Evolutionary conservation across 2,888 invertebrate species (phyloP), one percentile per base, ranked within the genome.

Genomic region (Cyclophora punctaria): DNA sequence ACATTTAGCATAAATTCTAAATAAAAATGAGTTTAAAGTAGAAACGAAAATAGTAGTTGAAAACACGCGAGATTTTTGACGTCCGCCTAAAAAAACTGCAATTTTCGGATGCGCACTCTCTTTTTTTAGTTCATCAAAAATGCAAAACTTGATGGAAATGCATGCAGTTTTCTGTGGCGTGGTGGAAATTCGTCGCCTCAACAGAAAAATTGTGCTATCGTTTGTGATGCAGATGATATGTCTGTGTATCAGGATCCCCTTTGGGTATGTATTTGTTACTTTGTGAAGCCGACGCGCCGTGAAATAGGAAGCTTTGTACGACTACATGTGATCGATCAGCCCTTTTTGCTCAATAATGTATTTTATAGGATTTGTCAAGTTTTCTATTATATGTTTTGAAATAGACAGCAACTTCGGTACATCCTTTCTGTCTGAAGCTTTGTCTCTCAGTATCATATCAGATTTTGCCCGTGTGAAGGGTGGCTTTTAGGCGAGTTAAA

Each of bases 101-200:
- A 61, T 70, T 69, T 68, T 58, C 61, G 52, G 56, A 46, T 48
- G 61, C 48, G 63, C 60, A 65, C 53, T 52, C 58, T 60, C 60
- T 64, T 73, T 74, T 74, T 76, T 72, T 66, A 67, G 76, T 78
- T 80, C 80, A 81, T 84, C 83, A 84, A 83, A 83, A 80, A 84
- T 84, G 82, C 78, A 83, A 83, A 82, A 77, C 72, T 80, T 78
- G 71, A 80, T 80, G 80, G 75, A 82, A 84, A 83, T 84, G 75
- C 79, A 83, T 83, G 79, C 80, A 73, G 72, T 61, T 52, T 73
- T 62, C 62, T 57, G 69, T 64, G 64, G 42, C 50, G 48, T 46
- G 48, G 58, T 60, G 56, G 63, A 64, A 53, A 59, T 56, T 63
- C 66, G 69, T 66, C 70, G 73, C 70, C 68, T 67, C 67, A 61